Conservation (phyloP, 2,113 vertebrate genomes). For the Myrmecobius fasciatus region DNA sequence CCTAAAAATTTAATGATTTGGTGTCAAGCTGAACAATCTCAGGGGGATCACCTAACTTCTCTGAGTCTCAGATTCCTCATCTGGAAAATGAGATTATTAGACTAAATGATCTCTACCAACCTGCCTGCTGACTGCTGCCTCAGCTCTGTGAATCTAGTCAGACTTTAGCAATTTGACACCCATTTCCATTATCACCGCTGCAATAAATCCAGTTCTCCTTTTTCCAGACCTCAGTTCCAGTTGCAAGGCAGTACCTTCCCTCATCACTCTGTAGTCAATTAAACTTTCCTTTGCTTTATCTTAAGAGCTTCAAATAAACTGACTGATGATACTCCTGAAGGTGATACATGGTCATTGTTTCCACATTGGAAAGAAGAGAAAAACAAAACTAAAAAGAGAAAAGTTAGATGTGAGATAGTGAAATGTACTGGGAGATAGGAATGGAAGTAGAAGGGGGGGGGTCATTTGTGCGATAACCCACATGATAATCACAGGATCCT, state of each 20-base stretch:
- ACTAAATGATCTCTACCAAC: not conserved
- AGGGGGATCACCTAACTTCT: not conserved
- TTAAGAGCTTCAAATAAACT: constrained; percentile 71
- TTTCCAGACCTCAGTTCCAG: constrained; percentile 54
- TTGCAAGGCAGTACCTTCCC: not conserved
- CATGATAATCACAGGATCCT: not conserved
- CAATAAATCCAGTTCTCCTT: constrained; percentile 50
- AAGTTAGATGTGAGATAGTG: not conserved
- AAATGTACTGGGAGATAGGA: not conserved
- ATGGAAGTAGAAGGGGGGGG: not conserved
- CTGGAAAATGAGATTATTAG: not conserved
- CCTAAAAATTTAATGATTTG: not conserved
- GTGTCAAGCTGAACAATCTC: not conserved
- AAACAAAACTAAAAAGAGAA: not conserved
- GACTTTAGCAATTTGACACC: constrained; percentile 1
- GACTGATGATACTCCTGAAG: constrained; percentile 52
- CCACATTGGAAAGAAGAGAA: constrained; percentile 55
- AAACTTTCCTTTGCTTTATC: constrained; percentile 71
- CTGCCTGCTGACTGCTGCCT: constrained; percentile 11
- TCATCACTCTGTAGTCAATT: constrained; percentile 69
- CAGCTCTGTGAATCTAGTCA: not conserved
- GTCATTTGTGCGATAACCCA: not conserved
- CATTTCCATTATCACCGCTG: not conserved
- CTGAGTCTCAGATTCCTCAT: not conserved
- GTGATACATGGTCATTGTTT: constrained; percentile 71